Base-by-base conservation (phyloP, 2,113 vertebrate genomes). In the Athene noctua region DNA sequence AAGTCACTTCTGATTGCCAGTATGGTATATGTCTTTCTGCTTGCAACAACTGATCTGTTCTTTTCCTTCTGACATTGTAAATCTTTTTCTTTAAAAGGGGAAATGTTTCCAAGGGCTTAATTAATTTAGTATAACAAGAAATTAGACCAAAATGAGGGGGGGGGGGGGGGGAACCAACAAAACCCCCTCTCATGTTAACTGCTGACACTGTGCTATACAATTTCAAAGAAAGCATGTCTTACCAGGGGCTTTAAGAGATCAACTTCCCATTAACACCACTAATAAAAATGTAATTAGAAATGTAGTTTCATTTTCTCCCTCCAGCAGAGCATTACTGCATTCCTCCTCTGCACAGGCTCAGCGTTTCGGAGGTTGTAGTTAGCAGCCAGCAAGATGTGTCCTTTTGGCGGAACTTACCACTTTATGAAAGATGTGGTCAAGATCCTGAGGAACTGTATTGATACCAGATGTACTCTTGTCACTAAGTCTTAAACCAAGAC, bases 371-470 rank as follows among this genome's bases (percentile, higher is more conserved):
- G 94, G 55, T 17, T 91, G 91, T 6, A 91, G 74, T 95, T 90
- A 94, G 84, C 96, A 96, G 94, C 92, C 94, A 97, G 81, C 55
- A 88, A 94, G 94, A 96, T 96, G 87, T 78, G 87, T 90, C 87
- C 81, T 95, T 77, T 78, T 94, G 91, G 89, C 8, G 63, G 95
- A 96, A 96, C 91, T 97, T 67, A 88, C 94, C 93, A 95, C 94
- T 94, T 88, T 96, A 23, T 91, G 91, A 96, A 97, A 97, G 94
- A 97, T 96, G 94, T 96, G 96, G 97, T 97, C 95, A 94, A 94
- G 79, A 97, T 95, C 91, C 89, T 22, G 14, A 90, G 75, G 63
- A 91, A 84, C 44, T 11, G 13, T 92, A 97, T 97, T 97, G 94
- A 91, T 96, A 93, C 91, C 97, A 97, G 96, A 97, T 96, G 97